Conservation (phyloP, 2,113 vertebrate genomes). For the Brevimyrus niger region DNA sequence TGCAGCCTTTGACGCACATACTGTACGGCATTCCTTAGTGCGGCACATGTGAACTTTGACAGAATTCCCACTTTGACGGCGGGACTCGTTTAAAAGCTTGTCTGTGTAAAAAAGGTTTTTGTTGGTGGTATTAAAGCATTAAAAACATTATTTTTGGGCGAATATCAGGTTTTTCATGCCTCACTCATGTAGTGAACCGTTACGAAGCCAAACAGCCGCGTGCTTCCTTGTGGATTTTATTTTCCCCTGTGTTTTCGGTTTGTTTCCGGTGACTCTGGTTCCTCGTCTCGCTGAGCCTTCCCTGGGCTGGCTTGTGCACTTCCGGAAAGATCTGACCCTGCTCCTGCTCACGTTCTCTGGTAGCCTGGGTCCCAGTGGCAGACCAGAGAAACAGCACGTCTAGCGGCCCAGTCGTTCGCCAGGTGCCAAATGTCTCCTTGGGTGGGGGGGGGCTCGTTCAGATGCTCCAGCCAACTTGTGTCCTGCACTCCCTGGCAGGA, state of each 20-base stretch:
- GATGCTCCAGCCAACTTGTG: neutral
- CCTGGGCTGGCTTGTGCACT: neutral
- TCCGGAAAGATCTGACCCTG: neutral
- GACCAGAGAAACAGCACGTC: neutral
- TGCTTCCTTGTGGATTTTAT: neutral
- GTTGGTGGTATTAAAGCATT: neutral
- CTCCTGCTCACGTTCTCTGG: neutral
- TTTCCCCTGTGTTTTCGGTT: neutral
- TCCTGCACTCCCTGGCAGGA: neutral
- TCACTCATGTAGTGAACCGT: neutral
- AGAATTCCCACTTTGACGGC: neutral
- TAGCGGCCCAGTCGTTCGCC: neutral
- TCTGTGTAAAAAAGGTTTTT: neutral
- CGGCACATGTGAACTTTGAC: neutral
- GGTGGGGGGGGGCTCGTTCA: neutral
- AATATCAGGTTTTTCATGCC: neutral
- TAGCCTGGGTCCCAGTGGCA: neutral
- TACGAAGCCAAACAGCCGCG: neutral
- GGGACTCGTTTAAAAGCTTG: neutral
- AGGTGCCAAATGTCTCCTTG: neutral
- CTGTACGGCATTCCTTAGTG: neutral
- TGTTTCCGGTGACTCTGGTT: neutral
- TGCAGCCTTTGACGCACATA: slow-evolving; percentile 31
- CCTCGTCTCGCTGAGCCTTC: neutral
- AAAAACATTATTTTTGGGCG: neutral